Percentiles rank a stretch among this genome's conserved stretches.
Conservation (phyloP, 2,888 invertebrate genomes). For the Gibbula magus region DNA sequence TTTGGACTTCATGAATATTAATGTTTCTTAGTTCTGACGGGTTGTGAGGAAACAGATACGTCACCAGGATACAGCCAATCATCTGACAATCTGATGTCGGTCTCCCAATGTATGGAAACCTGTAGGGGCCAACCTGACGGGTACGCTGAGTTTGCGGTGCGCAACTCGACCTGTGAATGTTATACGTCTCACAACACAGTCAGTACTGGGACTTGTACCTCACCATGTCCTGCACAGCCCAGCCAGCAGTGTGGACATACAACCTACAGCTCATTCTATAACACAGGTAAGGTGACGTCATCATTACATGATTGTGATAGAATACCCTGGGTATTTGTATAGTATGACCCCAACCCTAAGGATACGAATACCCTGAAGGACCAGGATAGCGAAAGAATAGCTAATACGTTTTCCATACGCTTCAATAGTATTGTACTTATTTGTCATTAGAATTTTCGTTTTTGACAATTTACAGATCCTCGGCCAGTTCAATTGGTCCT, state of each 20-base stretch:
- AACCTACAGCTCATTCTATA: neutral
- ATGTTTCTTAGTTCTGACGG: neutral
- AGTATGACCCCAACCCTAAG: too few species aligned
- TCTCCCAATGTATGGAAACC: constrained; percentile 16
- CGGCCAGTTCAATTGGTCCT: too few species aligned
- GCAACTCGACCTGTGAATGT: neutral
- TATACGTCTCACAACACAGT: neutral
- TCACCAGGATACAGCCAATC: neutral
- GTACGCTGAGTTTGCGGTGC: neutral
- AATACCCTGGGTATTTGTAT: too few species aligned
- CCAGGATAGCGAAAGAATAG: too few species aligned
- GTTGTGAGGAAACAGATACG: neutral
- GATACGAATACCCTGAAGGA: too few species aligned
- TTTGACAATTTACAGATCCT: too few species aligned
- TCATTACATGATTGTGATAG: too few species aligned
- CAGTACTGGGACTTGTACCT: neutral
- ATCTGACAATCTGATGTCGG: neutral
- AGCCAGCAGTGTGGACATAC: neutral
- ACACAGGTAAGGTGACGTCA: neutral
- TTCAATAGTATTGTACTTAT: too few species aligned
- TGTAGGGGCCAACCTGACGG: neutral
- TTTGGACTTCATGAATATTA: too few species aligned
- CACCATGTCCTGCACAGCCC: neutral
- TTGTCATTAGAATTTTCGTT: too few species aligned
- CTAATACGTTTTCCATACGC: too few species aligned